Evolutionary conservation across 2,797 vertebrate genomes (phyloP), one percentile per base, ranked within the genome.

Genomic region (Lagorchestes hirsutus): DNA sequence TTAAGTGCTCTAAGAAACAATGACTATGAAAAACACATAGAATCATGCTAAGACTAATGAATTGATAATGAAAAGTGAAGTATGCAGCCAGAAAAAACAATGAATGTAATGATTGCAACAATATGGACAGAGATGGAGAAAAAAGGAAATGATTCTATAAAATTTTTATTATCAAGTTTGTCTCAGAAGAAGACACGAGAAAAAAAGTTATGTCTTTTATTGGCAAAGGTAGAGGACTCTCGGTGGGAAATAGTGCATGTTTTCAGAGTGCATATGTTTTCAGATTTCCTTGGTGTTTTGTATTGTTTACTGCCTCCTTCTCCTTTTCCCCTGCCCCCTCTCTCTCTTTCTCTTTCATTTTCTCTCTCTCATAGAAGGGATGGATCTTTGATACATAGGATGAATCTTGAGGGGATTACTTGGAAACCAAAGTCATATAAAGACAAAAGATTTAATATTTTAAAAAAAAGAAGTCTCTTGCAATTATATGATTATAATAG

Each of bases 271-370:
- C 40, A 10, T 82, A 3, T 9, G 40, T 82, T 46, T 82, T 46
- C n/a, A 82, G 34, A 82, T 82, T 46, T 40, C 40, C 11, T 82
- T 82, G 74, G 18, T 9, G 6, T 82, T 27, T 82, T 82, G 5
- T 24, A 8, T 40, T 40, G 22, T 40, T 46, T 82, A 82, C 8
- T 18, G 16, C 67, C 6, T 74, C 67, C 34, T 18, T 34, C 5
- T 22, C 13, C 1, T 0, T 34, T 34, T 31, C 31, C 3, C 31
- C 10, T 13, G 18, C 0, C 40, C 14, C 22, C 14, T 40, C 0
- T n/a, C 16, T 18, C n/a, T 74, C 34, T 74, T 6, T 82, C 18
- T 74, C 18, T 40, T 6, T 74, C 1, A 8, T 2, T 74, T 24
- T 74, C 18, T 82, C n/a, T 74, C 34, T 74, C 8, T 46, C n/a